phyloP scores from a whole-genome alignment of 2,888 invertebrate genomes.

The Carterocephalus palaemon region DNA sequence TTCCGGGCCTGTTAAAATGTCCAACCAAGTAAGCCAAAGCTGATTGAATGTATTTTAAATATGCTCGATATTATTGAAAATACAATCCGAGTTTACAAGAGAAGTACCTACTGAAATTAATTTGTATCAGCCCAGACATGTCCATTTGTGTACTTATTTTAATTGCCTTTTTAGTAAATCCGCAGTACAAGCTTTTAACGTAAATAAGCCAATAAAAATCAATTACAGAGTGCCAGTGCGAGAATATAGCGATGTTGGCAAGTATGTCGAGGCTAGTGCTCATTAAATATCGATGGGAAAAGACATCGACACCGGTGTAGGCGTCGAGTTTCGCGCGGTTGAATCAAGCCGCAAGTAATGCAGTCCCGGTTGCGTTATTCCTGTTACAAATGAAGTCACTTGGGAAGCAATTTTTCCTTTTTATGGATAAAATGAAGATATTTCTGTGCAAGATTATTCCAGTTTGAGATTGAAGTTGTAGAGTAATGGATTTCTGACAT shows the following conservation, averaged over 20 bases:
- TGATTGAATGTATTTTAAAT: no score
- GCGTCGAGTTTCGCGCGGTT: slow-evolving; percentile 61
- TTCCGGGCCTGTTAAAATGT: no score
- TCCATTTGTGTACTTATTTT: no score
- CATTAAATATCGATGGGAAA: slow-evolving; percentile 51
- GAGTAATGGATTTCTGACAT: neutral
- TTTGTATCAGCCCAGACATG: no score
- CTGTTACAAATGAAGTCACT: slow-evolving; percentile 60
- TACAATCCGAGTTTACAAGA: no score
- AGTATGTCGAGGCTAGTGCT: slow-evolving; percentile 17
- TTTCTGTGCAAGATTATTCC: slow-evolving; percentile 11
- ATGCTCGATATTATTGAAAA: no score
- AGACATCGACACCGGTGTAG: slow-evolving; percentile 53
- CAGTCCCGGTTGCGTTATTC: slow-evolving; percentile 47
- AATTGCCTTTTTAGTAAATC: no score
- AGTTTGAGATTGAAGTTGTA: neutral
- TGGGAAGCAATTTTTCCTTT: slow-evolving; percentile 43
- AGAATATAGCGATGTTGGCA: slow-evolving; percentile 16
- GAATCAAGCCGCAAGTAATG: slow-evolving; percentile 54
- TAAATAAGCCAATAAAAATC: no score
- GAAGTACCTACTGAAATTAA: no score
- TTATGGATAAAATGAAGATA: slow-evolving; percentile 29
- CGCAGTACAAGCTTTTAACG: no score
- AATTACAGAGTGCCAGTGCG: slow-evolving; percentile 2
- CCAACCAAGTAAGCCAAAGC: no score